Conservation (phyloP, 2,113 vertebrate genomes). For the Eulemur rufifrons region DNA sequence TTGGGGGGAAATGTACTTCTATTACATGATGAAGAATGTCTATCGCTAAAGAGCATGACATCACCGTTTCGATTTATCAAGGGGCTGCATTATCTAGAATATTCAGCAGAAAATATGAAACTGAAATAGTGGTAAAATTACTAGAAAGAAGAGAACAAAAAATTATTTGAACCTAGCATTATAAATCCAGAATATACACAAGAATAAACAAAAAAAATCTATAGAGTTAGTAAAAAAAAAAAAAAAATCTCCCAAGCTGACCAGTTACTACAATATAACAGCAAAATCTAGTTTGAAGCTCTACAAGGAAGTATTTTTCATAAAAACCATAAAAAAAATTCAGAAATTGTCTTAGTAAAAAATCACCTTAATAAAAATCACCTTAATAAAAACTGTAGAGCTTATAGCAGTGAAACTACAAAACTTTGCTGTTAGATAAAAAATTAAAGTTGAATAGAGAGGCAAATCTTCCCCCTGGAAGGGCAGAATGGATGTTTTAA, state of each 20-base stretch:
- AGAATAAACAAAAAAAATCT: background rate
- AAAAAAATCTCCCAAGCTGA: background rate
- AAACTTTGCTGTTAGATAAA: background rate
- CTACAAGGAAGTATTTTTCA: background rate
- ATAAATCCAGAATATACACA: background rate
- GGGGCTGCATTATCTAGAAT: background rate
- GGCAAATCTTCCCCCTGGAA: background rate
- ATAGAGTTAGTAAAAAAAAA: background rate
- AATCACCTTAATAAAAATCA: background rate
- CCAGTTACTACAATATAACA: background rate
- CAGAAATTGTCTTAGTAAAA: background rate
- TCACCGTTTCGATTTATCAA: background rate
- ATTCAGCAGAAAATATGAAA: background rate
- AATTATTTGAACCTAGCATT: background rate
- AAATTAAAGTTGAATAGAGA: background rate
- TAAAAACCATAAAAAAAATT: background rate
- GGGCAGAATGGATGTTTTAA: background rate
- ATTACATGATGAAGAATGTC: background rate
- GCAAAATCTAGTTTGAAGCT: background rate
- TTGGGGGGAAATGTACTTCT: background rate
- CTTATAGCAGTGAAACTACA: background rate
- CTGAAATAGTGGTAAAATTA: background rate
- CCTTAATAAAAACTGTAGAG: background rate
- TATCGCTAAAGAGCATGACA: background rate
- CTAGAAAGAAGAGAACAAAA: background rate